A percentile compares a stretch with the other conserved stretches of the same genome.
These are phyloP conservation scores for Dreissena rostriformis DNA, from an alignment of 1,140 invertebrate genomes.

Conservation along the genomic window DNA sequence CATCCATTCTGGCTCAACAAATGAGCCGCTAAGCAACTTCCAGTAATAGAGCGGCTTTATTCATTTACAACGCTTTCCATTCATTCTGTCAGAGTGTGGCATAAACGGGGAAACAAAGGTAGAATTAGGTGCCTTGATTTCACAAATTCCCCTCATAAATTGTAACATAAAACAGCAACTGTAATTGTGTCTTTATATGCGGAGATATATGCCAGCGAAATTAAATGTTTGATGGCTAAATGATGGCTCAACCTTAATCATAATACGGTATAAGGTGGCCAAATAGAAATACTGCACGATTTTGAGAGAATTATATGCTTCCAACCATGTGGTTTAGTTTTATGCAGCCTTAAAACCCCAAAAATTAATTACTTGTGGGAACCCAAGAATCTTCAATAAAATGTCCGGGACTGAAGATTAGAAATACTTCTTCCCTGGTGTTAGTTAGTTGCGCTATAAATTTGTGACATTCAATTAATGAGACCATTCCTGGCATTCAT, in stretches of 20 bases:
- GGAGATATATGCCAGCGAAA: constrained; percentile 21
- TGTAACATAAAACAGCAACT: constrained; percentile 12
- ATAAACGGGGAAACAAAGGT: background rate
- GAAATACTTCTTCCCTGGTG: too few species aligned
- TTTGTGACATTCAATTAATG: too few species aligned
- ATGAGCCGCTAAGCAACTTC: too few species aligned
- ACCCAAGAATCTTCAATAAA: too few species aligned
- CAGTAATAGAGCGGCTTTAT: too few species aligned
- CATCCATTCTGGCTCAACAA: too few species aligned
- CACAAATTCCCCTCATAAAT: constrained; percentile 30
- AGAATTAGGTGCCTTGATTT: background rate
- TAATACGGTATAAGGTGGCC: background rate
- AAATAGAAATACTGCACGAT: background rate
- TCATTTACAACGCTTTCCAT: too few species aligned
- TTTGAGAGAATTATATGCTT: background rate
- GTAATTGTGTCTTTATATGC: constrained; percentile 35
- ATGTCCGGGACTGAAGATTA: too few species aligned
- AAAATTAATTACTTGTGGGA: too few species aligned
- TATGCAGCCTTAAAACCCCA: background rate
- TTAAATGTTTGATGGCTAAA: constrained; percentile 8
- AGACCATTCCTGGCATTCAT: too few species aligned
- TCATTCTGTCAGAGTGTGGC: too few species aligned
- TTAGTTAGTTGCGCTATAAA: too few species aligned
- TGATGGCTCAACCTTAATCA: background rate
- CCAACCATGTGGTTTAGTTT: background rate